Conservation (phyloP, 1,140 invertebrate species). For the Bilobella aurantiaca region DNA sequence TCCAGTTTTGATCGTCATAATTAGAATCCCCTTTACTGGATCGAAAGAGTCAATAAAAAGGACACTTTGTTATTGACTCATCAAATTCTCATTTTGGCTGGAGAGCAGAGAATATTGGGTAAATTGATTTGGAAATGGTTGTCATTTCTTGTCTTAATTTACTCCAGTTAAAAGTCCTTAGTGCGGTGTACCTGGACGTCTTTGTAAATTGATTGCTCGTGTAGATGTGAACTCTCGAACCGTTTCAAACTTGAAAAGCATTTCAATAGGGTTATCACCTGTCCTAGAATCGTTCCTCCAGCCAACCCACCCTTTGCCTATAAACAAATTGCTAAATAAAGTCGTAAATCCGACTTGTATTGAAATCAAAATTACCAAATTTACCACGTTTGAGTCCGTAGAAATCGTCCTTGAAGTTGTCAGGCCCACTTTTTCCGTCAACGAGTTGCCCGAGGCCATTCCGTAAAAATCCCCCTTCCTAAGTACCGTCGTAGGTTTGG, state of each 20-base stretch:
- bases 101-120: too few relatives aligned
- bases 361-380: too few relatives aligned
- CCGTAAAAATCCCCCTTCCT: too few relatives aligned
- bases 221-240: slow-evolving; percentile 73
- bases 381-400: too few relatives aligned
- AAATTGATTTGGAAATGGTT: too few relatives aligned
- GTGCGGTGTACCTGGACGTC: slow-evolving; percentile 68
- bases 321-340: not conserved
- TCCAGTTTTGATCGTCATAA: not conserved
- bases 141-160: too few relatives aligned
- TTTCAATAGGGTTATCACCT: slow-evolving; percentile 49
- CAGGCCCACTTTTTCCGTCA: too few relatives aligned
- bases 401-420: too few relatives aligned
- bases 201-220: slow-evolving; percentile 68
- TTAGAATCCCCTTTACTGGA: not conserved
- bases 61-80: not conserved
- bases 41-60: not conserved
- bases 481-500: too few relatives aligned
- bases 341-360: too few relatives aligned
- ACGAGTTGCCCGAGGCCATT: too few relatives aligned
- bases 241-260: slow-evolving; percentile 77
- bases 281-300: slow-evolving; percentile 71
- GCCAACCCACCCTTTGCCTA: slow-evolving; percentile 78
- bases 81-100: too few relatives aligned
- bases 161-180: not conserved